phyloP scores from a whole-genome alignment of 1,140 invertebrate species.

The Drosophila miranda region DNA sequence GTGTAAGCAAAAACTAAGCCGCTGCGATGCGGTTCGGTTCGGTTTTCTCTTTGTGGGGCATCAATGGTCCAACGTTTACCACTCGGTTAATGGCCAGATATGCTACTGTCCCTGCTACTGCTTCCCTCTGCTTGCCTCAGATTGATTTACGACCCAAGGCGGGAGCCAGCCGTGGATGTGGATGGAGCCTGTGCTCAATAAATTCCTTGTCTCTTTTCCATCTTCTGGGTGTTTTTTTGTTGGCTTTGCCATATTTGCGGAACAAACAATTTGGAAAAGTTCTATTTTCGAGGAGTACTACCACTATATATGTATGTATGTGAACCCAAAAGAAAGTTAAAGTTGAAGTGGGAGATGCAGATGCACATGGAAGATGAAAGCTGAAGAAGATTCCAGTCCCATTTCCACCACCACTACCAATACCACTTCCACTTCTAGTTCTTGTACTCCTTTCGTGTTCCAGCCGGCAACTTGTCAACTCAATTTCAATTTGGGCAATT shows the following conservation, averaged over 20 bases:
- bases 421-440: constrained; percentile 4
- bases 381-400: not conserved
- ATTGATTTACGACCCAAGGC: constrained; percentile 66
- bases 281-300: not conserved
- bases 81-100: constrained; percentile 44
- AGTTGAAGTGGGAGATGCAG: constrained; percentile 13
- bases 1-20: constrained; percentile 64
- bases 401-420: too few relatives aligned
- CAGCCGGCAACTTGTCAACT: constrained; percentile 75
- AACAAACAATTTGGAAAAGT: constrained; percentile 51
- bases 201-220: constrained; percentile 35
- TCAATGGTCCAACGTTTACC: constrained; percentile 50
- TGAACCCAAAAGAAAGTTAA: constrained; percentile 1
- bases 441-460: constrained; percentile 11
- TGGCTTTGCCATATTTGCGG: constrained; percentile 5
- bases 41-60: constrained; percentile 56
- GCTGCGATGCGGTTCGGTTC: not conserved
- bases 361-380: constrained; percentile 10
- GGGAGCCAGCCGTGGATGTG: constrained; percentile 26
- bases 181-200: constrained; percentile 30
- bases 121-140: constrained; percentile 31
- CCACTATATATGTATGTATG: too few relatives aligned
- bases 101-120: not conserved
- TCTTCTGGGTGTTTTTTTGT: too few relatives aligned
- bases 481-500: constrained; percentile 81